Evolutionary conservation across 92 coral and sea anemone species (phyloP).

Genomic region (Parazoanthus swiftii): DNA sequence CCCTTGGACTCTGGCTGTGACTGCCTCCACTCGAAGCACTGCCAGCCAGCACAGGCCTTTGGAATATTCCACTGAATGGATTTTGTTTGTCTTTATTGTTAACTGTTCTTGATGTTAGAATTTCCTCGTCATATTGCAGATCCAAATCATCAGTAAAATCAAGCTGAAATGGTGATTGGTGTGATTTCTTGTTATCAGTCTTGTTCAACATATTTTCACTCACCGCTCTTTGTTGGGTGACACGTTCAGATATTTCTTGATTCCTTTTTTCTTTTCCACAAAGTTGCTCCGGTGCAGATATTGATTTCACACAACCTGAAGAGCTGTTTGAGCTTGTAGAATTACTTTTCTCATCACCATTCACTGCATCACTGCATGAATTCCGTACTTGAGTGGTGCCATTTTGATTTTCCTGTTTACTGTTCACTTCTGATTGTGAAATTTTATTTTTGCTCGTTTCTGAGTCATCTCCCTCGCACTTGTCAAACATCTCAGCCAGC

Average conservation of each 20-base stretch:
- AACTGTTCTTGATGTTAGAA: background rate
- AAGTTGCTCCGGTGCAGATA: constrained; percentile 30
- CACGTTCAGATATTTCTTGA: background rate
- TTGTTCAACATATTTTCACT: constrained; percentile 47
- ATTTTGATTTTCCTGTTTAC: background rate
- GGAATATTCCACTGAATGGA: constrained; percentile 70
- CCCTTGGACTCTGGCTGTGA: background rate
- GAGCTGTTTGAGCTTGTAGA: background rate
- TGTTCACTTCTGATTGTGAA: constrained; percentile 9
- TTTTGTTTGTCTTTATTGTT: constrained; percentile 49
- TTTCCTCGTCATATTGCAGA: constrained; percentile 24
- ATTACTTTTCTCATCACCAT: background rate
- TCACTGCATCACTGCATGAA: background rate
- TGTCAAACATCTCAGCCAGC: constrained; percentile 87
- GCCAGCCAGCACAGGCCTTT: constrained; percentile 73
- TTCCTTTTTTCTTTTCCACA: background rate
- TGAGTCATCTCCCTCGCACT: constrained; percentile 65
- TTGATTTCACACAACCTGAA: constrained; percentile 31
- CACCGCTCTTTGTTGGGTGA: constrained; percentile 36
- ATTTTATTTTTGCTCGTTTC: constrained; percentile 18
- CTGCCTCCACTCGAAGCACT: constrained; percentile 54
- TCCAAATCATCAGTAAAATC: constrained; percentile 62
- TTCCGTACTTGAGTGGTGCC: background rate
- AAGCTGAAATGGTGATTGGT: constrained; percentile 75
- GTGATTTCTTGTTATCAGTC: constrained; percentile 44